Base-by-base conservation (phyloP, 2,113 vertebrate genomes). In the Ceyx melanurus region DNA sequence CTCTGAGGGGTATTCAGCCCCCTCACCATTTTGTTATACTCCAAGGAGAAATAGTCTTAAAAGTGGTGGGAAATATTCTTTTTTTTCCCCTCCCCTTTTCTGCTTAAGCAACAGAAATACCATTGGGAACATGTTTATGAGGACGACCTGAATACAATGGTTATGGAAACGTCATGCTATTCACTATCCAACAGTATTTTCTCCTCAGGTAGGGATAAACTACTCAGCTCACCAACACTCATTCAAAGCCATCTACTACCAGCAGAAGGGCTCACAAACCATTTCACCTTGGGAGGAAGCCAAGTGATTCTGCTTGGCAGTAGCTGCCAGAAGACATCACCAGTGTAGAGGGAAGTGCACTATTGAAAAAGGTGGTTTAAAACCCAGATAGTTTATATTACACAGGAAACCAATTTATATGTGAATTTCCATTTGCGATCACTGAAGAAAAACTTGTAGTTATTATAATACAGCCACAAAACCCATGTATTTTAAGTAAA, bases 111-210 rank as follows among this genome's bases (percentile, higher is more conserved):
- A 68, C 16, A 48, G 45, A 64, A 67, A 46, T 33, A 33, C 33
- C 21, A 68, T 42, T 37, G 10, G 40, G 33, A 83, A 3, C 18
- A 11, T 50, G 28, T 53, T 48, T 42, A 58, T 31, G 40, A 50
- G 51, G 51, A 71, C 64, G 84, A 57, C 11, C 19, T 50, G 11
- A 80, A 60, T 65, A 31, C 18, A 60, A 51, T 23, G 14, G 21
- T 46, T 54, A 65, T 13, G 46, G 40, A 72, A 37, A 61, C 3
- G 1, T 45, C 17, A 23, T 4, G 16, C 28, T 25, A 33, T 1
- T 3, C 11, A n/a, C 8, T 33, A 15, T 3, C 12, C n/a, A 77
- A 53, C 13, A 35, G 22, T 0, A 0, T 48, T 72, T 61, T 67
- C 11, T 67, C 35, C 66, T 67, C 13, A 6, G 18, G 9, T 29